phyloP scores from a whole-genome alignment of 2,113 vertebrate genomes.

The Rutilus rutilus region DNA sequence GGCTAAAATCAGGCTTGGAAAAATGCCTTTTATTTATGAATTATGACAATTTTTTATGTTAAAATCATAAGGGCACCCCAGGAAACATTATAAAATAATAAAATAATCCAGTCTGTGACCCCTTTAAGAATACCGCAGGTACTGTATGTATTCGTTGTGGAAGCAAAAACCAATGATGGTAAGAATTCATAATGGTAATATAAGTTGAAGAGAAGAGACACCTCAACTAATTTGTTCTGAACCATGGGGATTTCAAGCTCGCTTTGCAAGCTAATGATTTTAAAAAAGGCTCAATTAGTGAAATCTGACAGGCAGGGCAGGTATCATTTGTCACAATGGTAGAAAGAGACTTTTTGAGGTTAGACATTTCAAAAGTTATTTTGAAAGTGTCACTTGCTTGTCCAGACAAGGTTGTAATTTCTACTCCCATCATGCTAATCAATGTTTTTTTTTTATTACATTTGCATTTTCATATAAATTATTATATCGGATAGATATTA shows the following conservation, averaged over 20 bases:
- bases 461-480: conserved; percentile 30
- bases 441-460: background rate
- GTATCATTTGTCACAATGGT: conserved; percentile 68
- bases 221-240: conserved; percentile 55
- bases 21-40: too few species aligned
- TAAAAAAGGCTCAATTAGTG: conserved; percentile 68
- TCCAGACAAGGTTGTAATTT: conserved; percentile 23
- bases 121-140: background rate
- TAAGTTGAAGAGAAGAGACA: conserved; percentile 32
- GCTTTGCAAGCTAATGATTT: conserved; percentile 69
- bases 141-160: background rate
- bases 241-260: conserved; percentile 62
- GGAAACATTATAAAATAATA: too few species aligned
- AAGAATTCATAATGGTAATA: conserved; percentile 30
- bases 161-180: background rate
- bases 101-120: too few species aligned
- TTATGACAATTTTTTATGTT: too few species aligned
- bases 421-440: conserved; percentile 4
- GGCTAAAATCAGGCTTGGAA: too few species aligned
- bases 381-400: conserved; percentile 37
- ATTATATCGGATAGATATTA: conserved; percentile 20
- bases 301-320: conserved; percentile 64
- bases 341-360: conserved; percentile 52
- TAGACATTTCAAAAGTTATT: conserved; percentile 57
- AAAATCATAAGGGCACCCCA: too few species aligned